Evolutionary conservation across 2,113 vertebrate genomes (phyloP).

Genomic region (Theropithecus gelada): DNA sequence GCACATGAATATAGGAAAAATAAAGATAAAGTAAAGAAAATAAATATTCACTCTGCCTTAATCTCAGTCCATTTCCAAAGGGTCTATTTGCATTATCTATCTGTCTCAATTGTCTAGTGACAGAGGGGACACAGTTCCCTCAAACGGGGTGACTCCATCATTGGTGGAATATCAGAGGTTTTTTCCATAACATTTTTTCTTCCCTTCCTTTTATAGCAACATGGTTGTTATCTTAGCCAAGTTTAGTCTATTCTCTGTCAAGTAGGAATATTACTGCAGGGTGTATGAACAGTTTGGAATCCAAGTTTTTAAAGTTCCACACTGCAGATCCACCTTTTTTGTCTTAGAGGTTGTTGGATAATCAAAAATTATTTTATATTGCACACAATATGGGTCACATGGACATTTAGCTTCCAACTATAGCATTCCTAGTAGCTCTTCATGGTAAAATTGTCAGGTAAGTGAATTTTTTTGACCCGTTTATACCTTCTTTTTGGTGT

Average conservation of each 20-base stretch:
- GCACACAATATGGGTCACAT: background rate
- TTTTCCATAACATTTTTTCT: slow-evolving; percentile 41
- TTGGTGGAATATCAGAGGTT: slow-evolving; percentile 4
- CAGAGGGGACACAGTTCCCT: background rate
- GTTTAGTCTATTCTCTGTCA: slow-evolving; percentile 26
- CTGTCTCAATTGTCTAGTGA: slow-evolving; percentile 48
- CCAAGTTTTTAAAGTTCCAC: background rate
- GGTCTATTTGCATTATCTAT: slow-evolving; percentile 23
- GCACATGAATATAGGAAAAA: slow-evolving; percentile 69
- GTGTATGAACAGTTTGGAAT: background rate
- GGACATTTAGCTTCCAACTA: background rate
- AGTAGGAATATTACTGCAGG: background rate
- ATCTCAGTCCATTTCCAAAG: slow-evolving; percentile 32
- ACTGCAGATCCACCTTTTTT: background rate
- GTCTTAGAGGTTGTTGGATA: background rate
- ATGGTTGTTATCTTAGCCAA: background rate
- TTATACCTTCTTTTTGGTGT: background rate
- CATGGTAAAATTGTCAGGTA: slow-evolving; percentile 22
- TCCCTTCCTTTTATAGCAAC: slow-evolving; percentile 14
- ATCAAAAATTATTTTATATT: slow-evolving; percentile 15
- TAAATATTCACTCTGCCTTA: slow-evolving; percentile 47
- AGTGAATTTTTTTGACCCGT: background rate
- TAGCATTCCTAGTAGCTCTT: background rate
- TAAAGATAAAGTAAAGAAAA: slow-evolving; percentile 75
- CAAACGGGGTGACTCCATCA: slow-evolving; percentile 28